Evolutionary conservation across 2,888 invertebrate species (phyloP).

Genomic region (Drosophila nr. fundita): DNA sequence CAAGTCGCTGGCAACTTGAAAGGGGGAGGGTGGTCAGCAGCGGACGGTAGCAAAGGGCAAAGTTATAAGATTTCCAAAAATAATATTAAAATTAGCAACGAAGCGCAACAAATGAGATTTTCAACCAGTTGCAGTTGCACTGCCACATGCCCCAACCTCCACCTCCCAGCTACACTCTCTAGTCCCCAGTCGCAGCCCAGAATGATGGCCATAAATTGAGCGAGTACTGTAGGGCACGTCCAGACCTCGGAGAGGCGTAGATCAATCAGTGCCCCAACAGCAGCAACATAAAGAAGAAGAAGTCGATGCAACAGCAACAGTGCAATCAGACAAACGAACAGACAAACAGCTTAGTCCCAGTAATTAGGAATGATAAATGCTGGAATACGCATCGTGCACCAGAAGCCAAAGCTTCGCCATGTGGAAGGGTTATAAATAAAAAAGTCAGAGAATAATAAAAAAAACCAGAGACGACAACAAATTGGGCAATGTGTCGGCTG

Average conservation of each 20-base stretch:
- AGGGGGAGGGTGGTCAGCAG: not conserved
- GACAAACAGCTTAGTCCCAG: slow-evolving; percentile 71
- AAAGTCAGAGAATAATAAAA: not conserved
- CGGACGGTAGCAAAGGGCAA: slow-evolving; percentile 51
- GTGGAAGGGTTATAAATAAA: slow-evolving; percentile 71
- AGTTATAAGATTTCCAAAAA: slow-evolving; percentile 78
- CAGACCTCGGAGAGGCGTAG: slow-evolving; percentile 51
- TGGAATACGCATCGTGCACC: slow-evolving; percentile 32
- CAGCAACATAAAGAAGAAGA: slow-evolving; percentile 2
- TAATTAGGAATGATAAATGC: slow-evolving; percentile 79
- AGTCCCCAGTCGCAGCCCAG: not conserved
- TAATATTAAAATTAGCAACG: slow-evolving; percentile 81
- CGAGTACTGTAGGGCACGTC: slow-evolving; percentile 37
- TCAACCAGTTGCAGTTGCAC: slow-evolving; percentile 37
- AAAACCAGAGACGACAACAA: slow-evolving; percentile 21
- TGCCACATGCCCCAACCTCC: slow-evolving; percentile 17
- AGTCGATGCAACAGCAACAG: not conserved
- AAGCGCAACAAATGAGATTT: slow-evolving; percentile 77
- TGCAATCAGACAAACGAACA: slow-evolving; percentile 42
- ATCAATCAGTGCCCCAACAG: slow-evolving; percentile 54
- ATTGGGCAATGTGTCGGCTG: slow-evolving; percentile 44
- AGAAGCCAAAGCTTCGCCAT: slow-evolving; percentile 38
- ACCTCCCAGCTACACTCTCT: not conserved
- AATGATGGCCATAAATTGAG: slow-evolving; percentile 38
- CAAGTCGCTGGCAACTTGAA: slow-evolving; percentile 9